Evolutionary conservation across 2,113 vertebrate genomes (phyloP).

Genomic region (Leptobrachium leishanense): DNA sequence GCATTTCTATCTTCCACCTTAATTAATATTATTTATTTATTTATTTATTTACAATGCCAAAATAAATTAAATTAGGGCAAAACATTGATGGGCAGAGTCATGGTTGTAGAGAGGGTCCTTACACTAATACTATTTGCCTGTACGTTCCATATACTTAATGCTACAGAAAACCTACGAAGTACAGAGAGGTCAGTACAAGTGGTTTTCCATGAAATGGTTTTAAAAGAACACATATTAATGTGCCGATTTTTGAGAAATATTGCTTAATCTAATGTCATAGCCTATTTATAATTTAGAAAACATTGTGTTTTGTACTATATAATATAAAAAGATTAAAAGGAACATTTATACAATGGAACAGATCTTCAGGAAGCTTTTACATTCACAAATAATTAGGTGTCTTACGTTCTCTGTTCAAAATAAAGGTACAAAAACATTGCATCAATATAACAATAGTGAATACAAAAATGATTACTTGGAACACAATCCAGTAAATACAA

Average conservation of each 20-base stretch:
- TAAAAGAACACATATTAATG: not conserved
- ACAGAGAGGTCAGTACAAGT: not conserved
- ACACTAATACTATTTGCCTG: too few relatives aligned
- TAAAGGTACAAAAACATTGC: slow-evolving; percentile 6
- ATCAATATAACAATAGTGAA: not conserved
- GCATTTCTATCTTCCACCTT: too few relatives aligned
- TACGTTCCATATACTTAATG: too few relatives aligned
- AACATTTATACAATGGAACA: slow-evolving; percentile 14
- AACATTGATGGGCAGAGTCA: too few relatives aligned
- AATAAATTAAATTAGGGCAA: too few relatives aligned
- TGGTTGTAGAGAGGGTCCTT: too few relatives aligned
- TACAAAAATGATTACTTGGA: slow-evolving; percentile 24
- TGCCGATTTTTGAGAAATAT: not conserved
- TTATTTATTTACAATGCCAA: too few relatives aligned
- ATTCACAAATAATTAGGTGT: slow-evolving; percentile 13
- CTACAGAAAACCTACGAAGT: too few relatives aligned
- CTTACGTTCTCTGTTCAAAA: slow-evolving; percentile 19
- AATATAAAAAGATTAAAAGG: slow-evolving; percentile 13
- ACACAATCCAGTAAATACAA: slow-evolving; percentile 29
- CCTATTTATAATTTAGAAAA: slow-evolving; percentile 3
- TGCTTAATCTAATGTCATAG: slow-evolving; percentile 11
- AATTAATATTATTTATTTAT: too few relatives aligned
- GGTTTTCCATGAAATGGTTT: not conserved
- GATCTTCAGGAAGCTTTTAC: slow-evolving; percentile 25
- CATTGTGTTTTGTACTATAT: slow-evolving; percentile 3